Evolutionary conservation across 2,113 vertebrate species (phyloP).

Genomic region (Pelusios castaneus): DNA sequence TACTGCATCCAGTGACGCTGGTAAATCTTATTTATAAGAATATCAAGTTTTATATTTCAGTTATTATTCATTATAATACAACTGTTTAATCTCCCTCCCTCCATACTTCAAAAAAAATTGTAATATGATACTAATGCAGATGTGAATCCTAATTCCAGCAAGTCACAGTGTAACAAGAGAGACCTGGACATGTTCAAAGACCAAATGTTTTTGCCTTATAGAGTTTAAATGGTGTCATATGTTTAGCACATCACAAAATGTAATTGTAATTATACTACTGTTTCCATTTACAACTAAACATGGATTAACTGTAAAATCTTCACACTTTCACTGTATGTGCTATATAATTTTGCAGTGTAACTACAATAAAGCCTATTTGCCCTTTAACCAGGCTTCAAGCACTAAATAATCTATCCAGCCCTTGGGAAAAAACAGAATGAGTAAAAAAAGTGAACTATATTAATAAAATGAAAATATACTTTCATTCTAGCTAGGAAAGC

Average conservation of each 20-base stretch:
- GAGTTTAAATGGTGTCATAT: background rate
- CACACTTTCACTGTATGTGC: background rate
- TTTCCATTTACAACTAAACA: background rate
- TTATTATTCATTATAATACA: slow-evolving; percentile 38
- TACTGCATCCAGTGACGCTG: slow-evolving; percentile 49
- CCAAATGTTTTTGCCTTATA: background rate
- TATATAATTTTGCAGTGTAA: background rate
- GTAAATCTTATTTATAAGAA: slow-evolving; percentile 43
- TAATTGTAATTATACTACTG: background rate
- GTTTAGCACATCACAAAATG: background rate
- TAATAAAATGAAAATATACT: slow-evolving; percentile 1
- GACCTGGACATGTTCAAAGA: background rate
- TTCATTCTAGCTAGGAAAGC: background rate
- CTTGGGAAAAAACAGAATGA: background rate
- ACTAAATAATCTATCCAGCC: background rate
- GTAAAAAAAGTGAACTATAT: background rate
- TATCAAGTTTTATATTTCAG: slow-evolving; percentile 41
- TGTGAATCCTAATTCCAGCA: slow-evolving; percentile 26
- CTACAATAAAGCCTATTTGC: rapidly evolving
- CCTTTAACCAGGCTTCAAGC: background rate
- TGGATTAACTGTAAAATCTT: background rate
- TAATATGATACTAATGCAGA: slow-evolving; percentile 10
- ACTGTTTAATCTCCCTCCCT: slow-evolving; percentile 27
- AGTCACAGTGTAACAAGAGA: background rate
- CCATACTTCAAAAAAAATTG: slow-evolving; percentile 33